phyloP scores from a whole-genome alignment of 1,140 invertebrate genomes.

The Araneus ventricosus region DNA sequence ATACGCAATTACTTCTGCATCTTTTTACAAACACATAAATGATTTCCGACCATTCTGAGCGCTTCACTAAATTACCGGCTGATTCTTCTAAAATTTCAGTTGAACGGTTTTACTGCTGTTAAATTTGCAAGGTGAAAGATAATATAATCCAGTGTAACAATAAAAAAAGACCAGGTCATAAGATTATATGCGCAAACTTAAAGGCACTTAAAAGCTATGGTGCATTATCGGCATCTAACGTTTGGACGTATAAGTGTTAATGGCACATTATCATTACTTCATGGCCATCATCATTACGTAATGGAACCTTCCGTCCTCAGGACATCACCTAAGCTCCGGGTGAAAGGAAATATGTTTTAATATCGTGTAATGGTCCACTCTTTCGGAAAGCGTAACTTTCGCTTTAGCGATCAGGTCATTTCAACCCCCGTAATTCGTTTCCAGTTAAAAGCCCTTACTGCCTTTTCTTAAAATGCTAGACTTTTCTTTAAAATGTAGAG shows the following conservation, averaged over 20 bases:
- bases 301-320: neutral
- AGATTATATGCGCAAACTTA: neutral
- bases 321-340: neutral
- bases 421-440: neutral
- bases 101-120: neutral
- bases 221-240: neutral
- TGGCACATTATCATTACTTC: conserved; percentile 5
- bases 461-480: no score
- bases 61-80: neutral
- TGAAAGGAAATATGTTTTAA: neutral
- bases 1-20: neutral
- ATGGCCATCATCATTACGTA: neutral
- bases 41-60: neutral
- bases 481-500: no score
- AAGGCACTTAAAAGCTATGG: neutral
- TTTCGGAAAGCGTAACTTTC: neutral
- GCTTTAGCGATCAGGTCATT: neutral
- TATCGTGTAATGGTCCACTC: neutral
- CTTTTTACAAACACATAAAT: neutral
- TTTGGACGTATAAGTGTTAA: neutral
- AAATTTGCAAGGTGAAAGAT: neutral
- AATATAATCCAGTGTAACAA: neutral
- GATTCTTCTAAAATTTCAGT: neutral
- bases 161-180: neutral
- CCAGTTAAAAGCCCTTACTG: no score